A percentile compares a stretch with the other conserved stretches of the same genome.
Evolutionary conservation across 2,797 vertebrate species (phyloP).

Genomic region (Alosa sapidissima): DNA sequence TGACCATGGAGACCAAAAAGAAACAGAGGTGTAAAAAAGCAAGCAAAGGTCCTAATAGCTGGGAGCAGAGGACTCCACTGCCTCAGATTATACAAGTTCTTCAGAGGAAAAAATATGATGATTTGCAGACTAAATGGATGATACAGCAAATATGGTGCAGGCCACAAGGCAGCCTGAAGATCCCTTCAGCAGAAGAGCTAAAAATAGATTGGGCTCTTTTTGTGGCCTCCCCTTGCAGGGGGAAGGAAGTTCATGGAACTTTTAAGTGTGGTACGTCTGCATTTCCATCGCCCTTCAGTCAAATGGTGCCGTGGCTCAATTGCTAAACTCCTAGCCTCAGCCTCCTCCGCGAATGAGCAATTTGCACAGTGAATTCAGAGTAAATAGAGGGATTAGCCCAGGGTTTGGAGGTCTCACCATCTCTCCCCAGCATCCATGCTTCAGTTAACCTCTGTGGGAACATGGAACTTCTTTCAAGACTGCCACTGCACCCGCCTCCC

Average conservation of each 20-base stretch:
- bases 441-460: constrained; percentile 24
- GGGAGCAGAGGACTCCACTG: background rate
- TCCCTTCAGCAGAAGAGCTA: background rate
- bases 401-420: constrained; percentile 32
- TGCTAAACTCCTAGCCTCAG: constrained; percentile 29
- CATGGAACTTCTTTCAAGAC: constrained; percentile 24
- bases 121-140: constrained; percentile 7
- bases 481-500: constrained; percentile 33
- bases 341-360: constrained; percentile 28
- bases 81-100: background rate
- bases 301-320: constrained; percentile 38
- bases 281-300: constrained; percentile 8
- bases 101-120: constrained; percentile 2
- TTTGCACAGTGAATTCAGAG: constrained; percentile 42
- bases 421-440: constrained; percentile 35
- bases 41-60: background rate
- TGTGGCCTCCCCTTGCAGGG: background rate
- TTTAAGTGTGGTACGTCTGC: background rate
- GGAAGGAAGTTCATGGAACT: background rate
- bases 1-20: constrained; percentile 12
- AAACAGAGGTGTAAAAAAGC: background rate
- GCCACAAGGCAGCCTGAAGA: background rate
- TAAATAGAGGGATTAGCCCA: constrained; percentile 48
- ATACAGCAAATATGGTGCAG: background rate
- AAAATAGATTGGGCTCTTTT: background rate